Conservation (phyloP, 2,888 invertebrate genomes). For the Tuberolachnus salignus region DNA sequence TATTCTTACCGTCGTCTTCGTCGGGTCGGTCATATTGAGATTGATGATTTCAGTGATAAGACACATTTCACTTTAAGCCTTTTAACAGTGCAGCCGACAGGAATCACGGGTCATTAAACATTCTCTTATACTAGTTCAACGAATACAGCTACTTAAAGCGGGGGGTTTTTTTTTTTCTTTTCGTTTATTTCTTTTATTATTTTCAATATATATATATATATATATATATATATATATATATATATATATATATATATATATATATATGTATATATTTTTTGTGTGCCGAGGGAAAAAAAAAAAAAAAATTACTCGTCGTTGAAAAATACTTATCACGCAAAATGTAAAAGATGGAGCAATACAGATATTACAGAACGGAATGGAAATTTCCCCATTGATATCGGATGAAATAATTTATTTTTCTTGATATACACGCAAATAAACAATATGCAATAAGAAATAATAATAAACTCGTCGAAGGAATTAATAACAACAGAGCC, state of each 20-base stretch:
- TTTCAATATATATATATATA: too few relatives aligned
- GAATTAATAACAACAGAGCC: too few relatives aligned
- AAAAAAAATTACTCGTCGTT: constrained; percentile 37
- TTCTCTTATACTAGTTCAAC: constrained; percentile 34
- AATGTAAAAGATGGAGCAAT: background rate
- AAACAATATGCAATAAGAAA: too few relatives aligned
- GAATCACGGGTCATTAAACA: constrained; percentile 55
- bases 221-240: too few relatives aligned
- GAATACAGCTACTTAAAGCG: constrained; percentile 40
- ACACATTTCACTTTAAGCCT: constrained; percentile 56
- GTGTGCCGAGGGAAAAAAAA: constrained; percentile 19
- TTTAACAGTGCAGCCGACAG: constrained; percentile 48
- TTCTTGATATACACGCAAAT: too few relatives aligned
- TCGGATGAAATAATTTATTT: too few relatives aligned
- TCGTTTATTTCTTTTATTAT: background rate
- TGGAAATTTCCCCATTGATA: background rate
- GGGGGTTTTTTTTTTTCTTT: constrained; percentile 6
- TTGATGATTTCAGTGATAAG: constrained; percentile 53
- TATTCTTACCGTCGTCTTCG: constrained; percentile 1
- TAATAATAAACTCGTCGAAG: too few relatives aligned
- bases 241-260: too few relatives aligned
- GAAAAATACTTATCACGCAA: constrained; percentile 36
- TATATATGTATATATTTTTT: too few relatives aligned
- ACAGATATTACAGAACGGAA: constrained; percentile 3
- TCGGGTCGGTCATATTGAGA: constrained; percentile 35